A percentile compares a stretch with the other conserved stretches of the same genome.
Evolutionary conservation across 1,140 invertebrate genomes (phyloP).

Genomic region (Achatina immaculata): DNA sequence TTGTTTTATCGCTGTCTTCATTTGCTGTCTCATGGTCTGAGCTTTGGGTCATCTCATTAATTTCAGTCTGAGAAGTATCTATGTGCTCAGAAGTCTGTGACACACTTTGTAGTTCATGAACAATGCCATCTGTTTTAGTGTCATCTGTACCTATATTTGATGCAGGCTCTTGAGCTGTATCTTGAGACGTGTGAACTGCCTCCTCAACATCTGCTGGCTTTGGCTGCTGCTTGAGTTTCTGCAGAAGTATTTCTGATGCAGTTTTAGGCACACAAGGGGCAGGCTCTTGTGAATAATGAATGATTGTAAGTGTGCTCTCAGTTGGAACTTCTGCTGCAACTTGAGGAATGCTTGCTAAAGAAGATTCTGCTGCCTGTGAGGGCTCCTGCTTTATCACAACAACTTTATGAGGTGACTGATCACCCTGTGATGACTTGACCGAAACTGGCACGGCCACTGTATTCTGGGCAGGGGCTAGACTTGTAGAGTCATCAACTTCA

Average conservation of each 20-base stretch:
- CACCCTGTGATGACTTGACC: neutral
- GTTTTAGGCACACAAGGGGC: neutral
- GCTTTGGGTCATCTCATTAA: neutral
- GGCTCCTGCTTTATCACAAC: neutral
- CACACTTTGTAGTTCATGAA: neutral
- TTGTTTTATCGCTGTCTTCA: no score
- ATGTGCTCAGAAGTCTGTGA: neutral
- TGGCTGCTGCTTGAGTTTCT: slow-evolving; percentile 3
- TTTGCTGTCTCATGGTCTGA: neutral
- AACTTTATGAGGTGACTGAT: neutral
- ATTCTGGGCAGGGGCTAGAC: neutral
- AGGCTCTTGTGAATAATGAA: neutral
- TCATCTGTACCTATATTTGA: neutral
- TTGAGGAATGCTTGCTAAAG: neutral
- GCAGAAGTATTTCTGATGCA: slow-evolving; percentile 25
- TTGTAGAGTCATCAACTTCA: neutral
- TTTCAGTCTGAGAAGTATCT: neutral
- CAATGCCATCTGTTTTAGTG: neutral
- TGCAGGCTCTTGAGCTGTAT: neutral
- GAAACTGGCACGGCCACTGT: neutral
- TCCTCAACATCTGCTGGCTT: neutral
- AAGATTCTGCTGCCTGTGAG: neutral
- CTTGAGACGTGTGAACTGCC: neutral
- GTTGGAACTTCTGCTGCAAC: neutral
- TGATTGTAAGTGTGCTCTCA: neutral